These are phyloP conservation scores for Rhinella marina DNA, from an alignment of 2,797 vertebrate species.

Conservation along the genomic window DNA sequence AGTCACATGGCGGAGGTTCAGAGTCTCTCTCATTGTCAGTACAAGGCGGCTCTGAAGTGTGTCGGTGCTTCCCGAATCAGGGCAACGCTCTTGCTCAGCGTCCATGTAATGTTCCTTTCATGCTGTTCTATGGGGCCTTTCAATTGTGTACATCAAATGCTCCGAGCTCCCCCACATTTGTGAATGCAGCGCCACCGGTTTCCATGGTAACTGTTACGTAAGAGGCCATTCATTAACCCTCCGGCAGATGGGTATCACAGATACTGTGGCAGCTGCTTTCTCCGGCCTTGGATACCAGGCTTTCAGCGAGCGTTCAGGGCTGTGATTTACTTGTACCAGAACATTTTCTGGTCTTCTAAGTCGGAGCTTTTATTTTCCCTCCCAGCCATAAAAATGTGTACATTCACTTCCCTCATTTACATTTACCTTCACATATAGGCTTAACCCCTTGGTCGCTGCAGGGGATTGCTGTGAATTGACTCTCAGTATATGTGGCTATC, in stretches of 20 bases:
- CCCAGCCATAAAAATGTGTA: background rate
- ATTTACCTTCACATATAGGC: background rate
- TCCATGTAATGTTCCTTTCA: constrained; percentile 37
- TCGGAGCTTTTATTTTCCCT: background rate
- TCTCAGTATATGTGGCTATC: no score
- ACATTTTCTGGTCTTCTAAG: background rate
- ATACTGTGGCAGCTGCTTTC: constrained; percentile 53
- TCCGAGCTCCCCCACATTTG: constrained; percentile 31
- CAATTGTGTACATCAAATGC: constrained; percentile 40
- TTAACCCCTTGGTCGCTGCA: background rate
- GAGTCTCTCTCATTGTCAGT: background rate
- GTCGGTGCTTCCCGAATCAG: constrained; percentile 2
- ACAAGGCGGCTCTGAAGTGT: background rate
- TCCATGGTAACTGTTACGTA: constrained; percentile 46
- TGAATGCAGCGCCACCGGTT: constrained; percentile 36
- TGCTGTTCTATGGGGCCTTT: constrained; percentile 32
- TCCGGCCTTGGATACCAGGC: constrained; percentile 50
- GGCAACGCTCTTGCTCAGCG: background rate
- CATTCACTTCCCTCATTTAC: background rate
- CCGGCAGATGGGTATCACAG: constrained; percentile 48
- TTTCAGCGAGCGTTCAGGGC: constrained; percentile 20
- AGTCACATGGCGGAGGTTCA: background rate
- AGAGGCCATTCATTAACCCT: constrained; percentile 59
- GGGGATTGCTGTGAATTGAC: no score
- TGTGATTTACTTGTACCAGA: constrained; percentile 17